phyloP scores from a whole-genome alignment of 2,113 vertebrate species.

The Cavia aperea region DNA sequence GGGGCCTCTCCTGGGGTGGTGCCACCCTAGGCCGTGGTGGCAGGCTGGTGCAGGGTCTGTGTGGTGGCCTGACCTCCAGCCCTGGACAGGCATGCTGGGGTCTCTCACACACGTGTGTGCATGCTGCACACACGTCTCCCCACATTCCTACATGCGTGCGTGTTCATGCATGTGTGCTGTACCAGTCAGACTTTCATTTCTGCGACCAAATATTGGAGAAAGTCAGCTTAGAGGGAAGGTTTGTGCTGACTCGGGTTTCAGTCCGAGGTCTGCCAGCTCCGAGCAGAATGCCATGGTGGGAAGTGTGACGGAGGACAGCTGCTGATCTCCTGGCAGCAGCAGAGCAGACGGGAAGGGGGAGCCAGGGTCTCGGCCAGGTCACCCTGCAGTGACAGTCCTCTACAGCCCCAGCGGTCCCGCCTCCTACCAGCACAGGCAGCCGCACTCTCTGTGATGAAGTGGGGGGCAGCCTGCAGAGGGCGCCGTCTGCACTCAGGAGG shows the following conservation, averaged over 20 bases:
- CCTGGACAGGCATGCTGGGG: neutral
- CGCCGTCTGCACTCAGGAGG: neutral
- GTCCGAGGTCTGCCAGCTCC: neutral
- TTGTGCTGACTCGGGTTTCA: neutral
- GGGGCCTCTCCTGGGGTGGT: neutral
- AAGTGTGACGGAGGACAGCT: neutral
- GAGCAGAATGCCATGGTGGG: neutral
- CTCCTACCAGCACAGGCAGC: too few relatives aligned
- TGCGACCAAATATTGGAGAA: neutral
- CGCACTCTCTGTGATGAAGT: too few relatives aligned
- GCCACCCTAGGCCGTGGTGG: neutral
- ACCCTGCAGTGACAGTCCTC: too few relatives aligned
- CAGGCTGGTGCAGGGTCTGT: neutral
- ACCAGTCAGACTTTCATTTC: neutral
- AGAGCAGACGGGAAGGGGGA: too few relatives aligned
- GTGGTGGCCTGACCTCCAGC: neutral
- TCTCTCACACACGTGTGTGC: neutral
- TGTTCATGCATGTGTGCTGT: too few relatives aligned
- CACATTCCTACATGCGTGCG: too few relatives aligned
- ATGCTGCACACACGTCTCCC: too few relatives aligned
- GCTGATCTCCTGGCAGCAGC: too few relatives aligned
- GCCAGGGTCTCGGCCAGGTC: too few relatives aligned
- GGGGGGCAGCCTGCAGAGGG: neutral
- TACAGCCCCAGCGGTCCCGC: too few relatives aligned
- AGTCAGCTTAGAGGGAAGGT: neutral